These are phyloP conservation scores for Barypeithes pellucidus DNA, from an alignment of 2,888 invertebrate genomes.

Conservation along the genomic window DNA sequence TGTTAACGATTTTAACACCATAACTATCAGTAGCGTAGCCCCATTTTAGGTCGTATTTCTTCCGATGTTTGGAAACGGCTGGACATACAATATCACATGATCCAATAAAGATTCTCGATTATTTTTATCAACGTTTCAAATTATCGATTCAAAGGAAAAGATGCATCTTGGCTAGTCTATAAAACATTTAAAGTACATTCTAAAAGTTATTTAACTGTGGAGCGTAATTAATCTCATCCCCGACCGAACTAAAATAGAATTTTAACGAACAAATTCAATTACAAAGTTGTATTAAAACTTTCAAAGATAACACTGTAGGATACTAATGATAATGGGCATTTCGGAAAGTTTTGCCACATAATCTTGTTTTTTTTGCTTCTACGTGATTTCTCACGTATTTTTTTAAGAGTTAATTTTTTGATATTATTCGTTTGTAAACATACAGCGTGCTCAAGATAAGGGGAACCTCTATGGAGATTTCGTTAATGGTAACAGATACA, in stretches of 20 bases:
- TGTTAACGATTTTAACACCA: too few relatives aligned
- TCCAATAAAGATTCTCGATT: too few relatives aligned
- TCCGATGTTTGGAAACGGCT: too few relatives aligned
- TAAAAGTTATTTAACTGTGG: conserved; percentile 8
- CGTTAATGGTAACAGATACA: too few relatives aligned
- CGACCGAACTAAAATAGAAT: conserved; percentile 20
- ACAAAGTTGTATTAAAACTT: conserved; percentile 22
- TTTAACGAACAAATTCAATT: conserved; percentile 25
- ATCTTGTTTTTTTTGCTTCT: conserved; percentile 11
- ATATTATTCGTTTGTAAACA: too few relatives aligned
- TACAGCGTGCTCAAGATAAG: too few relatives aligned
- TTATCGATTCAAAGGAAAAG: too few relatives aligned
- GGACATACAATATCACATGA: too few relatives aligned
- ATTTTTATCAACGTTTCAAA: too few relatives aligned
- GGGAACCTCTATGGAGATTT: too few relatives aligned
- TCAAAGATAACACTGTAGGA: conserved; percentile 11
- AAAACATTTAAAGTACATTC: neutral
- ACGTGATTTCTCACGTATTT: neutral
- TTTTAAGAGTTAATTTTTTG: neutral
- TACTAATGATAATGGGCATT: conserved; percentile 26
- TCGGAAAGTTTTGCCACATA: conserved; percentile 3
- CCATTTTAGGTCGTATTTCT: too few relatives aligned
- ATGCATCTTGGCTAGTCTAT: neutral
- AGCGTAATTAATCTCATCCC: conserved; percentile 8
- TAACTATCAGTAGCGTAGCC: too few relatives aligned